Percentiles rank a stretch among this genome's conserved stretches.
These are phyloP conservation scores for Sternotherus odoratus DNA, from an alignment of 2,797 vertebrate species.

Conservation along the genomic window DNA sequence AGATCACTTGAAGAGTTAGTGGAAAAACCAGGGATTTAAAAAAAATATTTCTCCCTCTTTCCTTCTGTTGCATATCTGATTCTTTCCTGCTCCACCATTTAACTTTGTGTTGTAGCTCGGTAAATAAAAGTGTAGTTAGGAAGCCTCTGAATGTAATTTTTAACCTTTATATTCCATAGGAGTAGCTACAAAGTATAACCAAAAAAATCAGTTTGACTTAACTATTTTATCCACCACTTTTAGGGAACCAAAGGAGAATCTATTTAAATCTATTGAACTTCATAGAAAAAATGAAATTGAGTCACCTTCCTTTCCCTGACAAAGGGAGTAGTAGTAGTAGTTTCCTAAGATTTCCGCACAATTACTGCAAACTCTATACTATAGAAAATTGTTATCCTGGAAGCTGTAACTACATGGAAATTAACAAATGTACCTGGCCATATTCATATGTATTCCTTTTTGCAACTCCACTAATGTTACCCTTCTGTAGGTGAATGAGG, in stretches of 20 bases:
- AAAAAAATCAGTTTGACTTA: neutral
- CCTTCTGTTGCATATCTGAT: neutral
- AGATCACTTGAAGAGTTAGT: neutral
- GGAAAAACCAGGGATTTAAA: neutral
- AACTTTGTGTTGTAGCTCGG: neutral
- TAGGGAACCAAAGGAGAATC: conserved; percentile 33
- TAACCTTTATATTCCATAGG: neutral
- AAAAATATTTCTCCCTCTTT: neutral
- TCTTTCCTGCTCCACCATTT: neutral
- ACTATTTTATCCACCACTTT: neutral
- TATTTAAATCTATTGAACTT: neutral
- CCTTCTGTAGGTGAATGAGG: neutral
- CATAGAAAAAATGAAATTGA: neutral
- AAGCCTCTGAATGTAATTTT: neutral
- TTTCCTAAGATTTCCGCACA: neutral
- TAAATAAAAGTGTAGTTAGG: neutral
- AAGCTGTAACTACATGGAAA: neutral
- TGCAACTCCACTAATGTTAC: neutral
- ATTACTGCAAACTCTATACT: neutral
- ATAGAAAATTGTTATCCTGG: neutral
- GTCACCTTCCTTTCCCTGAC: neutral
- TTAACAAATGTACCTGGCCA: neutral
- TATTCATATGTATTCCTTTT: neutral
- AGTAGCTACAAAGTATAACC: neutral
- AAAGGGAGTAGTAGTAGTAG: conserved; percentile 1